Conservation (phyloP, 2,888 invertebrate genomes). For the Drosophila niveifrons region DNA sequence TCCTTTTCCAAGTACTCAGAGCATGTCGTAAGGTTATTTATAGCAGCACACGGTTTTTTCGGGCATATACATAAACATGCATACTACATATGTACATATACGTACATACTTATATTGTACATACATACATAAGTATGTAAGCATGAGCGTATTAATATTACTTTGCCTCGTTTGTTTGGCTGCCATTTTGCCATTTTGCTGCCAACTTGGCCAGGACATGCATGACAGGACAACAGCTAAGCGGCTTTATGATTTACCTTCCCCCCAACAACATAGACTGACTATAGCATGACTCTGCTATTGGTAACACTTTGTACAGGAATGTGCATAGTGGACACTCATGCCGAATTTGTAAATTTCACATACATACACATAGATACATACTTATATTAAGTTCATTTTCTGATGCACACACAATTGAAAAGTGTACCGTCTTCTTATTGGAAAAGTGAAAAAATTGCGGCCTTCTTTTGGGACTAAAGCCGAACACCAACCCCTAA, state of each 20-base stretch:
- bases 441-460: not conserved
- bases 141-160: conserved; percentile 46
- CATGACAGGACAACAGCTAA: conserved; percentile 51
- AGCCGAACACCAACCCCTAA: conserved; percentile 10
- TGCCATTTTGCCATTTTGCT: conserved; percentile 33
- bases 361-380: not conserved
- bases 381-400: not conserved
- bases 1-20: conserved; percentile 18
- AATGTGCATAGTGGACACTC: conserved; percentile 8
- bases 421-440: not conserved
- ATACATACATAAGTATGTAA: not conserved
- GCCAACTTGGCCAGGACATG: conserved; percentile 62
- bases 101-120: not conserved
- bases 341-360: conserved; percentile 13
- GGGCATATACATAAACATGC: conserved; percentile 43
- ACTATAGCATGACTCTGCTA: conserved; percentile 12
- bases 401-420: conserved; percentile 4
- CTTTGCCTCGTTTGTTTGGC: conserved; percentile 42
- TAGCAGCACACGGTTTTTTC: conserved; percentile 67
- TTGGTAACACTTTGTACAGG: conserved; percentile 2
- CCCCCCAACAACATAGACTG: not conserved
- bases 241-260: conserved; percentile 68
- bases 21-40: conserved; percentile 73
- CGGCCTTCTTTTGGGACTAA: not conserved
- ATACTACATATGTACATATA: not conserved